Evolutionary conservation across 1,140 invertebrate species (phyloP).

Genomic region (Ostrea denselamellosa): DNA sequence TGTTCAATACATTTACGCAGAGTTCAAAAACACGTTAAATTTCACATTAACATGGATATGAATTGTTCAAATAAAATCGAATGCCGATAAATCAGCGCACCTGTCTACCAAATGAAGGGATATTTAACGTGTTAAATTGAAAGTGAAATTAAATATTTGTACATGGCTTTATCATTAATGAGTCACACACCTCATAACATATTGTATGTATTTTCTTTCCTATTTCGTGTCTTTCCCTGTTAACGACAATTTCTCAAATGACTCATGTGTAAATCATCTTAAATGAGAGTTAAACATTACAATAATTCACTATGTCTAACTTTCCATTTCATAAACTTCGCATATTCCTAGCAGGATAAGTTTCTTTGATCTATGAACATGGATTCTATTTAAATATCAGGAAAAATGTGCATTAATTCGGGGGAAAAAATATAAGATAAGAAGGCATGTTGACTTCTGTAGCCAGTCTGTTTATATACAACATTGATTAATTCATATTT

Average conservation of each 20-base stretch:
- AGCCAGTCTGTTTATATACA: no score
- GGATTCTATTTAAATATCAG: no score
- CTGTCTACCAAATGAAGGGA: neutral
- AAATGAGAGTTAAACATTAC: no score
- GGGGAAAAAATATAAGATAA: no score
- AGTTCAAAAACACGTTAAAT: constrained; percentile 38
- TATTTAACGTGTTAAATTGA: constrained; percentile 31
- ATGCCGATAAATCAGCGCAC: constrained; percentile 8
- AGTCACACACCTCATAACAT: neutral
- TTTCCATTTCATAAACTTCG: no score
- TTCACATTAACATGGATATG: constrained; percentile 33
- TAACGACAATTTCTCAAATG: neutral
- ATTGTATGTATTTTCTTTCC: neutral
- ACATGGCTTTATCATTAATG: constrained; percentile 12
- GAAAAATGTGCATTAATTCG: no score
- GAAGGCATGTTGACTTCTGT: no score
- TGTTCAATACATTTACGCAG: constrained; percentile 17
- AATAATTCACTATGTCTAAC: no score
- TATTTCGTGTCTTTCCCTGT: neutral
- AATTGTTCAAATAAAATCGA: constrained; percentile 29
- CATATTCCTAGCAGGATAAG: no score
- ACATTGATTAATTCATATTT: no score
- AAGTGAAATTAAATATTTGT: constrained; percentile 35
- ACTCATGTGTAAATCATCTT: constrained; percentile 7
- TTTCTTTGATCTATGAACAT: no score